Conservation (phyloP, 2,888 invertebrate species). For the Agrochola litura region DNA sequence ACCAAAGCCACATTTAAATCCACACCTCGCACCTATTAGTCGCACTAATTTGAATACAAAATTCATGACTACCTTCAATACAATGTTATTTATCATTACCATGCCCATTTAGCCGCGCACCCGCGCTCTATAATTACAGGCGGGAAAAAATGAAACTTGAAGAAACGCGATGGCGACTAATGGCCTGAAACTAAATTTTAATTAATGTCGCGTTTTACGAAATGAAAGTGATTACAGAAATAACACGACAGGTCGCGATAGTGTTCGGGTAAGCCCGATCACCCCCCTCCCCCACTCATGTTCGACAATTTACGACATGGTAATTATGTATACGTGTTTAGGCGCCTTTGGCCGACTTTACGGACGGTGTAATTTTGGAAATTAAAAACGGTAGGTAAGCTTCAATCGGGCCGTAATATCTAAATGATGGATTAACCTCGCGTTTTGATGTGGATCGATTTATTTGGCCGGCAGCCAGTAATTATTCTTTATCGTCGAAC, state of each 20-base stretch:
- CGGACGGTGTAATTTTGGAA: constrained; percentile 88
- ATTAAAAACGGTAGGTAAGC: constrained; percentile 90
- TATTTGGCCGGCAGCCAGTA: constrained; percentile 90
- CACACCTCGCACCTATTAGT: constrained; percentile 86
- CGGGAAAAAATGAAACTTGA: constrained; percentile 87
- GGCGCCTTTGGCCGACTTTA: constrained; percentile 80
- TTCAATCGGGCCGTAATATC: constrained; percentile 89
- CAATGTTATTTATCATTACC: constrained; percentile 89
- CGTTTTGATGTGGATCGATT: constrained; percentile 90
- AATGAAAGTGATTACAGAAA: constrained; percentile 90
- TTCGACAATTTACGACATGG: constrained; percentile 87
- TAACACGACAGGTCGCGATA: constrained; percentile 86
- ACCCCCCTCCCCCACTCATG: constrained; percentile 80
- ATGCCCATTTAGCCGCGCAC: constrained; percentile 88
- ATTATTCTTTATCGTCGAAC: constrained; percentile 90
- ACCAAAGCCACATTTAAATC: constrained; percentile 81
- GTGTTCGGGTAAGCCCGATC: constrained; percentile 74
- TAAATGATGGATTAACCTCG: constrained; percentile 90
- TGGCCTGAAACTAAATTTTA: constrained; percentile 91
- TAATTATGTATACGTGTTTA: constrained; percentile 88
- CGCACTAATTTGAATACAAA: constrained; percentile 89
- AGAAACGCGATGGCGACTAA: constrained; percentile 90
- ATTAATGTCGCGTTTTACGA: constrained; percentile 90
- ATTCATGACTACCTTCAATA: constrained; percentile 88
- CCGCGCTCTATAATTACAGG: constrained; percentile 87